phyloP scores from a whole-genome alignment of 2,113 vertebrate genomes.

The Misgurnus mizolepis region DNA sequence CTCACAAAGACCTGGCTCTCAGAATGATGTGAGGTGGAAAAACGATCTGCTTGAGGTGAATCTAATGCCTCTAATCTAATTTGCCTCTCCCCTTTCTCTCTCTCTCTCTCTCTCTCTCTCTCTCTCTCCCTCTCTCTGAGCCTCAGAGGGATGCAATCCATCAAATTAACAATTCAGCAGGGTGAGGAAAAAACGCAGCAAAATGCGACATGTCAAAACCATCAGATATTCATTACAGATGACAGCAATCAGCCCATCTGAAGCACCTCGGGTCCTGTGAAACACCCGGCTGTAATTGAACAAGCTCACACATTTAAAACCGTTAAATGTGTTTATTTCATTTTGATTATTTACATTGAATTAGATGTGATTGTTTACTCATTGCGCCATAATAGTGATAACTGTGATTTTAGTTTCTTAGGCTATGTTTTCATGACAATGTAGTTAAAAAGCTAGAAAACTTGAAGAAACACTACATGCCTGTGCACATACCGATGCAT shows the following conservation, averaged over 20 bases:
- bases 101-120: not conserved
- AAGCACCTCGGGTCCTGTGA: not conserved
- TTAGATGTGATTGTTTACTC: constrained; percentile 10
- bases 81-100: not conserved
- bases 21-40: constrained; percentile 33
- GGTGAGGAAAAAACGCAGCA: constrained; percentile 14
- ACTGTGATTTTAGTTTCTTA: not conserved
- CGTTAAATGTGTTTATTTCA: not conserved
- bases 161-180: constrained; percentile 33
- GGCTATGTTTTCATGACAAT: too few relatives aligned
- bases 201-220: constrained; percentile 18
- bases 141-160: constrained; percentile 1
- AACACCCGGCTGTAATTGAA: constrained; percentile 1
- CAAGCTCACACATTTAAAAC: not conserved
- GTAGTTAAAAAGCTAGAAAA: too few relatives aligned
- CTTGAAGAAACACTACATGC: too few relatives aligned
- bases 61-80: not conserved
- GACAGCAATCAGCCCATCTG: constrained; percentile 34
- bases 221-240: constrained; percentile 24
- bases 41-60: constrained; percentile 2
- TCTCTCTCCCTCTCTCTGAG: not conserved
- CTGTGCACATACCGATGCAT: too few relatives aligned
- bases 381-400: not conserved
- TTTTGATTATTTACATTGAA: not conserved
- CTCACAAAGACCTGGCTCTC: constrained; percentile 59